Evolutionary conservation across 2,113 vertebrate species (phyloP), one percentile per base, ranked within the genome.

Genomic region (Zosterops hypoxanthus): DNA sequence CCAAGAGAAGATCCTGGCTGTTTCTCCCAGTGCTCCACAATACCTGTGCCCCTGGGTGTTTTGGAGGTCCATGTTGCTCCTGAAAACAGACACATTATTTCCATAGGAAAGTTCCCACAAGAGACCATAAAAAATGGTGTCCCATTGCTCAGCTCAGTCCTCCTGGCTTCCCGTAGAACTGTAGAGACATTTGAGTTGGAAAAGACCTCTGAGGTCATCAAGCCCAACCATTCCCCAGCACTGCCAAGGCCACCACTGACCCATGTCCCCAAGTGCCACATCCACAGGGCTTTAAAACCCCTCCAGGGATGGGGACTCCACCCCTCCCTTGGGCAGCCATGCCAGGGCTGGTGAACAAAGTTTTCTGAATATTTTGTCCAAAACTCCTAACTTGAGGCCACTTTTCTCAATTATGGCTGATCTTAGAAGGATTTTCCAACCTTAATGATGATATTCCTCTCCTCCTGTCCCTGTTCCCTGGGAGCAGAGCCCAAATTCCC

Each of bases 11-110:
- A 6, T 93, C 20, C 33, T 56, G 33, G 5, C 17, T 69, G 3
- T 41, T 86, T 44, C 71, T 52, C 28, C 24, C 52, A 56, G 13
- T 24, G 4, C 31, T 50, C 18, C 39, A 25, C 29, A 31, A 18
- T 25, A 11, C 0, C 0, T 2, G 23, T 22, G 14, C 8, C 24
- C 23, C 10, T 39, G 57, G 19, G 11, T 28, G 8, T 46, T 89
- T 34, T 63, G 64, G 68, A 57, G 16, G 8, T 49, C 10, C 4
- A 2, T 14, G 28, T 6, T 49, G 17, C 8, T 28, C 46, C 50
- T 41, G 59, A 60, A 82, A 79, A n/a, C 5, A 28, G 33, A 24
- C 18, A 24, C 9, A 2, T 22, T 5, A 31, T 53, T 16, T 33
- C 41, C 33, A 57, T 5, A 23, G 24, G 46, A 61, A 61, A 69